Conservation (phyloP, 1,140 invertebrate species). For the Streblospio benedicti region DNA sequence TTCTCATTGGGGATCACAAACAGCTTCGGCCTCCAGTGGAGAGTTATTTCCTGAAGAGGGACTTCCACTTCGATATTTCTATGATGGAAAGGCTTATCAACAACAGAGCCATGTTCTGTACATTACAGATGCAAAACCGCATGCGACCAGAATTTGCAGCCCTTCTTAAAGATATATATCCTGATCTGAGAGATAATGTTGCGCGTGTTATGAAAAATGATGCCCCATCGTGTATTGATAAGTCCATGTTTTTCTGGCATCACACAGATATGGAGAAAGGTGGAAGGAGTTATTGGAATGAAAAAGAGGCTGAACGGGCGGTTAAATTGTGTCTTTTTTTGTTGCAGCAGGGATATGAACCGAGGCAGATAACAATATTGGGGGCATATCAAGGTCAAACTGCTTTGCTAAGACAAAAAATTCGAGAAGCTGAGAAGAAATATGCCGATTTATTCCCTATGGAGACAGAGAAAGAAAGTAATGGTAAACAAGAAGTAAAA, state of each 20-base stretch:
- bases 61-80: slow-evolving; percentile 10
- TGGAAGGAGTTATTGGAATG: not conserved
- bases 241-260: slow-evolving; percentile 2
- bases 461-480: not conserved
- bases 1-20: slow-evolving; percentile 16
- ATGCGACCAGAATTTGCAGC: slow-evolving; percentile 13
- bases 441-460: not conserved
- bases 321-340: slow-evolving; percentile 3
- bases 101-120: not conserved
- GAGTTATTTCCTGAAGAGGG: not conserved
- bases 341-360: slow-evolving; percentile 1
- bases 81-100: slow-evolving; percentile 13
- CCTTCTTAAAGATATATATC: slow-evolving; percentile 8
- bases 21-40: slow-evolving; percentile 4
- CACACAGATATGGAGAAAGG: not conserved
- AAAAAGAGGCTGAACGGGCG: not conserved
- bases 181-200: slow-evolving; percentile 4
- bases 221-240: not conserved
- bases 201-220: not conserved
- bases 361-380: slow-evolving; percentile 8
- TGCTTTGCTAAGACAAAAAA: not conserved
- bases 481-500: not conserved
- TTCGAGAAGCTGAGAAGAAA: not conserved
- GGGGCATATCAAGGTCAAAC: slow-evolving; percentile 8
- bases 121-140: slow-evolving; percentile 5